phyloP scores from a whole-genome alignment of 2,113 vertebrate species.

The Oplegnathus fasciatus region DNA sequence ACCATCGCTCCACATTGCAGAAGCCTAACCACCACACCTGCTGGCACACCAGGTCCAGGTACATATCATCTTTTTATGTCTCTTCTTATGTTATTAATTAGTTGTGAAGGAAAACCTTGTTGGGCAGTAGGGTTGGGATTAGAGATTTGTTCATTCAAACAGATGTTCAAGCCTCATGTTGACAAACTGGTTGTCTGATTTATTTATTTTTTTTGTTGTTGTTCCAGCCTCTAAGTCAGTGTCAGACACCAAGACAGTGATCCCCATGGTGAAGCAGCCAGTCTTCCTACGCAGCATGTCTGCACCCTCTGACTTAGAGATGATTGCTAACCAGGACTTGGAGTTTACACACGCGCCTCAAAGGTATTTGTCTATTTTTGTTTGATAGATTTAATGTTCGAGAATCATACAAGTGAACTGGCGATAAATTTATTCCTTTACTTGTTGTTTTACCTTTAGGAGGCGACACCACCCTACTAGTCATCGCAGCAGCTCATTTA shows the following conservation, averaged over 20 bases:
- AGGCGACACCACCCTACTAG: constrained; percentile 93
- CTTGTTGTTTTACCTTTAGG: constrained; percentile 39
- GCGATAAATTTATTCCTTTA: background rate
- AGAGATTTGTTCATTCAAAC: background rate
- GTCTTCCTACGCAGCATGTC: constrained; percentile 99
- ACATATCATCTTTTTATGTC: constrained; percentile 2
- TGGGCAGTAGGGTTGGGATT: background rate
- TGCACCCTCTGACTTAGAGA: constrained; percentile 97
- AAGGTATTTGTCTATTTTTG: constrained; percentile 82
- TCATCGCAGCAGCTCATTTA: constrained; percentile 97
- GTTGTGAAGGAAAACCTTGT: background rate
- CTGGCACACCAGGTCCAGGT: constrained; percentile 95
- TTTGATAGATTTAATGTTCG: background rate
- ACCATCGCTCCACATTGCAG: constrained; percentile 96
- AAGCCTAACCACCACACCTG: constrained; percentile 92
- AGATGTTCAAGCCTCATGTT: background rate
- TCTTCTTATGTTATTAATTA: background rate
- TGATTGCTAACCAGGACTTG: constrained; percentile 96
- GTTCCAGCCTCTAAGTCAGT: constrained; percentile 92
- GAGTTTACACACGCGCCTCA: constrained; percentile 93
- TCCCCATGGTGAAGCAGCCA: constrained; percentile 92
- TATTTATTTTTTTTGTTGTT: constrained; percentile 10
- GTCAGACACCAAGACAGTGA: constrained; percentile 92
- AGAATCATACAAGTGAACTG: background rate
- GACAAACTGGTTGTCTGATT: too few species aligned